Evolutionary conservation across 2,113 vertebrate species (phyloP).

Genomic region (Hippocampus barbouri): DNA sequence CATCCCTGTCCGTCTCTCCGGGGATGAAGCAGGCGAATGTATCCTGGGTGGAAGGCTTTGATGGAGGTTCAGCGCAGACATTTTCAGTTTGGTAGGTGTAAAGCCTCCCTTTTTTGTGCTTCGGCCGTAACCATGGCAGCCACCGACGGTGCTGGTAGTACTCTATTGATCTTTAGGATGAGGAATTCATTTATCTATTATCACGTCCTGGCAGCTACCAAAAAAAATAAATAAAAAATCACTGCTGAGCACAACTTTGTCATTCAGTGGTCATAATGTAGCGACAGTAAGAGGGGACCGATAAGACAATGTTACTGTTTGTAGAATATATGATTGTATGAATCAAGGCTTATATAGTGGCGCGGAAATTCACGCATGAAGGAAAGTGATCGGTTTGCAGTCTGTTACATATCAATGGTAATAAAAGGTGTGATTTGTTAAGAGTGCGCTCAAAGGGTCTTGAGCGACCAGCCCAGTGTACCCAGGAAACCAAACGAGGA

Average conservation of each 20-base stretch:
- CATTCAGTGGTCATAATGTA: conserved; percentile 21
- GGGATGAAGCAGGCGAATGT: conserved; percentile 80
- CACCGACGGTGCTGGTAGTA: conserved; percentile 49
- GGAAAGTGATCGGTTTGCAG: background rate
- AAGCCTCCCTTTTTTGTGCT: conserved; percentile 53
- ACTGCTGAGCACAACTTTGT: conserved; percentile 22
- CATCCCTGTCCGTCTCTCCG: conserved; percentile 77
- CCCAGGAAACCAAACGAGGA: no score
- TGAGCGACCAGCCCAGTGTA: no score
- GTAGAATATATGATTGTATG: conserved; percentile 3
- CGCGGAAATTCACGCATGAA: background rate
- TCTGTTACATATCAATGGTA: background rate
- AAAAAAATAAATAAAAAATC: conserved; percentile 12
- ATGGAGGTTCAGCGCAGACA: conserved; percentile 88
- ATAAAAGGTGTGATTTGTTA: background rate
- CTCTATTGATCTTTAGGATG: conserved; percentile 59
- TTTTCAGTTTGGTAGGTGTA: conserved; percentile 88
- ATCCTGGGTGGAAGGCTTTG: conserved; percentile 91
- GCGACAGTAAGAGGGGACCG: conserved; percentile 21
- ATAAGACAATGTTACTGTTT: background rate
- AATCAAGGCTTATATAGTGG: conserved; percentile 11
- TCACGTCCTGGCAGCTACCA: conserved; percentile 53
- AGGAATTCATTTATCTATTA: conserved; percentile 59
- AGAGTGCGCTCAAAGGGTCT: no score
- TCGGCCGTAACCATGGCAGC: conserved; percentile 64